Evolutionary conservation across 2,888 invertebrate genomes (phyloP).

Genomic region (Salticus scenicus): DNA sequence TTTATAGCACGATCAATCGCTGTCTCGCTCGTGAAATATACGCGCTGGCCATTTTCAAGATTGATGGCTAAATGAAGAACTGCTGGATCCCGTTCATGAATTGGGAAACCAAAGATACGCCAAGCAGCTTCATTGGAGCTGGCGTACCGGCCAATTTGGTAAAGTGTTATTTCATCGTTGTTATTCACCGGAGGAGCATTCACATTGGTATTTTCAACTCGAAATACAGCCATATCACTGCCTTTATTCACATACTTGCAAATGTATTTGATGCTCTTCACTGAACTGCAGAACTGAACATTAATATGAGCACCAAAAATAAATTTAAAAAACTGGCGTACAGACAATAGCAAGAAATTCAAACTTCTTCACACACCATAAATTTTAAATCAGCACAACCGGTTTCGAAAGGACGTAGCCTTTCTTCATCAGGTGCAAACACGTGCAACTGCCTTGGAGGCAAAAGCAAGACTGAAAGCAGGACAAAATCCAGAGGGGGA

Average conservation of each 20-base stretch:
- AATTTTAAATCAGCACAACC: too few species aligned
- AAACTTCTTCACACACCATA: too few species aligned
- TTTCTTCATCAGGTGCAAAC: too few species aligned
- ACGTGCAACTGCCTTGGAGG: too few species aligned
- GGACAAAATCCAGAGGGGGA: too few species aligned
- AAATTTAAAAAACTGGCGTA: too few species aligned
- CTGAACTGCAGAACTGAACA: not conserved
- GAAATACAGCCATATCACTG: not conserved
- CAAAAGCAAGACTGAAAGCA: too few species aligned
- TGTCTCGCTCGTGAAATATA: conserved; percentile 4
- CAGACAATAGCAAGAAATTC: too few species aligned
- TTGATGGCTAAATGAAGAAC: conserved; percentile 57
- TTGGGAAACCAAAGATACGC: conserved; percentile 71
- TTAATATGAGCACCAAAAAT: not conserved
- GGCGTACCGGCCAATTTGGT: conserved; percentile 63
- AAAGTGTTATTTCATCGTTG: too few species aligned
- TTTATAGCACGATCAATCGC: not conserved
- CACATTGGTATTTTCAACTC: not conserved
- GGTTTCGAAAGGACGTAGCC: too few species aligned
- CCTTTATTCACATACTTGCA: not conserved
- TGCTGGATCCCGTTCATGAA: conserved; percentile 72
- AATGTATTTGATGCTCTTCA: not conserved
- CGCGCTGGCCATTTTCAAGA: conserved; percentile 1
- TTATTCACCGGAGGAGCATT: too few species aligned
- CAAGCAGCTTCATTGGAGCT: conserved; percentile 72